Evolutionary conservation across 2,797 vertebrate species (phyloP).

Genomic region (Sebastes minor): DNA sequence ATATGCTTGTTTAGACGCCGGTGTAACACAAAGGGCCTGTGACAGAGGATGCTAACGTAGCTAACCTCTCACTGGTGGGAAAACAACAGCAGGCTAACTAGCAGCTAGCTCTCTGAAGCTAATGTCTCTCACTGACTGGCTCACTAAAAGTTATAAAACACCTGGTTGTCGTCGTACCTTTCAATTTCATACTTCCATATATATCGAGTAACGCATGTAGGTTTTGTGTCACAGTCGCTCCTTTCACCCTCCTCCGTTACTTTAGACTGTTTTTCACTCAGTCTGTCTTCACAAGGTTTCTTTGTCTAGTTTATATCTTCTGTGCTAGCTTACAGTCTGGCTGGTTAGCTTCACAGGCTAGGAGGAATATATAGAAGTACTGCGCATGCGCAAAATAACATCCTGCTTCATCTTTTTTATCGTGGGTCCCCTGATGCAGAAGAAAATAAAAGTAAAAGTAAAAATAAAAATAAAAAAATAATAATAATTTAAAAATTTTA

Average conservation of each 20-base stretch:
- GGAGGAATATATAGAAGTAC: background rate
- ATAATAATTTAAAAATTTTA: too few species aligned
- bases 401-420: conserved; percentile 43
- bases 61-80: conserved; percentile 41
- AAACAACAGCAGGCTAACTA: conserved; percentile 73
- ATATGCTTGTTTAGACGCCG: background rate
- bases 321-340: conserved; percentile 73
- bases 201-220: conserved; percentile 61
- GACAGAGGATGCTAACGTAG: conserved; percentile 65
- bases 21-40: conserved; percentile 72
- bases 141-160: conserved; percentile 79
- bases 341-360: conserved; percentile 65
- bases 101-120: conserved; percentile 64
- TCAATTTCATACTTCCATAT: conserved; percentile 81
- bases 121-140: conserved; percentile 60
- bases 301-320: conserved; percentile 80
- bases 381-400: conserved; percentile 69
- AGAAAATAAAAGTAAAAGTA: too few species aligned
- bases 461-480: background rate
- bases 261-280: conserved; percentile 70
- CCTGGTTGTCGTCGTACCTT: conserved; percentile 78
- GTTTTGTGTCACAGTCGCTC: conserved; percentile 70
- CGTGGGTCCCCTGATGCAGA: background rate
- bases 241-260: conserved; percentile 59
- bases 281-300: conserved; percentile 73